These are phyloP conservation scores for Zaprionus africanus DNA, from an alignment of 1,140 invertebrate genomes.

Conservation along the genomic window DNA sequence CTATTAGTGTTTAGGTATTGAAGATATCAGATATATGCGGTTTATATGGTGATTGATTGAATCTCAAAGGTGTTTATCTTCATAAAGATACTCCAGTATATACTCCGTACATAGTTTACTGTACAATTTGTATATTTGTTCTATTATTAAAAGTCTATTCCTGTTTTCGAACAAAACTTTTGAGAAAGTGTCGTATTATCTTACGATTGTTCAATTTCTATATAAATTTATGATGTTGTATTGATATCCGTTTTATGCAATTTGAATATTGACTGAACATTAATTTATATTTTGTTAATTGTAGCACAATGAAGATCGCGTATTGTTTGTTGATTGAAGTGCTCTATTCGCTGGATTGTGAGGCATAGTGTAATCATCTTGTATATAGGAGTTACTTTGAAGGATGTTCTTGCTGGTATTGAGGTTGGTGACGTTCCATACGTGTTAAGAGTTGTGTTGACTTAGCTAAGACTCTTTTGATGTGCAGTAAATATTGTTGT, in stretches of 20 bases:
- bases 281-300: background rate
- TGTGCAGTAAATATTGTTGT: slow-evolving; percentile 1
- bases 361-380: background rate
- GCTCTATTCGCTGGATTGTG: background rate
- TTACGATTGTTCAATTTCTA: background rate
- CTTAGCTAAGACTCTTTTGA: background rate
- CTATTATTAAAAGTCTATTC: background rate
- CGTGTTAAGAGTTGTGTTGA: background rate
- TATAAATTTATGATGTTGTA: background rate
- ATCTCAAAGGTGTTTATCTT: background rate
- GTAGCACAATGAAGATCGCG: background rate
- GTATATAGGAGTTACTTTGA: background rate
- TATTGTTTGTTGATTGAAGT: slow-evolving; percentile 1
- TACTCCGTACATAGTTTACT: background rate
- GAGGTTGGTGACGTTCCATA: background rate
- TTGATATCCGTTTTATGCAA: background rate
- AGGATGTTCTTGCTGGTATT: background rate
- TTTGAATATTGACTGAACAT: background rate
- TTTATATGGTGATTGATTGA: slow-evolving; percentile 4
- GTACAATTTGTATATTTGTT: slow-evolving; percentile 3
- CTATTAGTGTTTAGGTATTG: background rate
- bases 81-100: background rate
- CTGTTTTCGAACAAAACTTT: background rate
- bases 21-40: slow-evolving; percentile 13
- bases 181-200: background rate